Evolutionary conservation across 2,888 invertebrate genomes (phyloP).

Genomic region (Epistrophe eligans): DNA sequence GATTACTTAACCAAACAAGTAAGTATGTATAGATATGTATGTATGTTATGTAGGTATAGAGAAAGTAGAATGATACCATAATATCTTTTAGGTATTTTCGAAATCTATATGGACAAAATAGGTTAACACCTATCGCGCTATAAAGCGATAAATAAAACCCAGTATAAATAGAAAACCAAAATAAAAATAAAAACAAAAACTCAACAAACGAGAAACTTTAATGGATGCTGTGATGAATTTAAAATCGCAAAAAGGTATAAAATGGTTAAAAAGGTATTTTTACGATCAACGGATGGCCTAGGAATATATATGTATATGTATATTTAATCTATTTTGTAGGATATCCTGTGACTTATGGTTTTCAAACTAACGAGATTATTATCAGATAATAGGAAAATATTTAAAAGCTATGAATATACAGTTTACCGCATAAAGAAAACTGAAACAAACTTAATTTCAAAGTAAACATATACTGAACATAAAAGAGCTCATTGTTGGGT

Average conservation of each 20-base stretch:
- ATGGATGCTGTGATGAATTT: conserved; percentile 32
- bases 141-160: conserved; percentile 12
- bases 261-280: conserved; percentile 26
- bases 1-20: conserved; percentile 33
- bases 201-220: background rate
- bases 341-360: conserved; percentile 19
- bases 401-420: background rate
- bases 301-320: background rate
- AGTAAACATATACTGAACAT: background rate
- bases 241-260: conserved; percentile 16
- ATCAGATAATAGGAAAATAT: conserved; percentile 18
- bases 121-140: background rate
- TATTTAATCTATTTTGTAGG: conserved; percentile 17
- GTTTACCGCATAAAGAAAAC: background rate
- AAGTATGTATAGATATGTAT: background rate
- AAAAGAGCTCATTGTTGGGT: background rate
- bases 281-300: conserved; percentile 4
- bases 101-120: background rate
- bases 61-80: background rate
- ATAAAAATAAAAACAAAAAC: background rate
- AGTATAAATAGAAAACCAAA: background rate
- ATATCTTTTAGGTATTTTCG: conserved; percentile 14
- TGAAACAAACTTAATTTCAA: conserved; percentile 14
- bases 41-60: background rate
- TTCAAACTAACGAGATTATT: conserved; percentile 6